These are phyloP conservation scores for Rhagonycha fulva DNA, from an alignment of 2,888 invertebrate species.

Conservation along the genomic window DNA sequence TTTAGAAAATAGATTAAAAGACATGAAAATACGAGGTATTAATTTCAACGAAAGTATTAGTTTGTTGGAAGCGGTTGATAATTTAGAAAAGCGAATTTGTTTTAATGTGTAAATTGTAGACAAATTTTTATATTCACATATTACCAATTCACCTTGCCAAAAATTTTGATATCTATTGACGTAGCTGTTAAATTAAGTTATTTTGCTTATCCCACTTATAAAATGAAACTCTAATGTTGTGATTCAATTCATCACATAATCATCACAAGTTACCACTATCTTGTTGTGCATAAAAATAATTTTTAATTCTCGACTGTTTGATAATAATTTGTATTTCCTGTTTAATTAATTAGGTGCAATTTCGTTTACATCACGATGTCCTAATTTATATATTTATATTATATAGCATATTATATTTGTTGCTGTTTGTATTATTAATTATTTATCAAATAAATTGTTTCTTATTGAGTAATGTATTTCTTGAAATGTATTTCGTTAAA, in stretches of 20 bases:
- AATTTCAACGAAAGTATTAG: slow-evolving; percentile 64
- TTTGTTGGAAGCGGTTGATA: slow-evolving; percentile 68
- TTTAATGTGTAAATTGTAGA: not conserved
- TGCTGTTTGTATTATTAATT: not conserved
- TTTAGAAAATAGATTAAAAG: slow-evolving; percentile 64
- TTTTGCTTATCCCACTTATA: not conserved
- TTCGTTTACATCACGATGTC: not conserved
- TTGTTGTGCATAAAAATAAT: not conserved
- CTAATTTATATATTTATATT: not conserved
- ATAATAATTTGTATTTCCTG: not conserved
- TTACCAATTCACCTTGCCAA: not conserved
- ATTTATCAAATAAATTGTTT: not conserved
- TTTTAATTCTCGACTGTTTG: not conserved
- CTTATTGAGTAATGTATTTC: not conserved
- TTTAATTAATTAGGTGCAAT: not conserved
- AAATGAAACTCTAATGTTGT: not conserved
- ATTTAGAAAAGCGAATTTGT: slow-evolving; percentile 52
- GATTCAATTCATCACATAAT: not conserved
- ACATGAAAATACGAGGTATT: slow-evolving; percentile 69
- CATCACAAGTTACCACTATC: not conserved
- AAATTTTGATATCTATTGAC: not conserved
- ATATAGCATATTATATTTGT: not conserved
- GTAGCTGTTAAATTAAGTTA: not conserved
- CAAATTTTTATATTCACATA: not conserved
- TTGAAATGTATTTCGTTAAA: too few species aligned